Conservation (phyloP, 2,888 invertebrate species). For the Ectemnius lituratus region DNA sequence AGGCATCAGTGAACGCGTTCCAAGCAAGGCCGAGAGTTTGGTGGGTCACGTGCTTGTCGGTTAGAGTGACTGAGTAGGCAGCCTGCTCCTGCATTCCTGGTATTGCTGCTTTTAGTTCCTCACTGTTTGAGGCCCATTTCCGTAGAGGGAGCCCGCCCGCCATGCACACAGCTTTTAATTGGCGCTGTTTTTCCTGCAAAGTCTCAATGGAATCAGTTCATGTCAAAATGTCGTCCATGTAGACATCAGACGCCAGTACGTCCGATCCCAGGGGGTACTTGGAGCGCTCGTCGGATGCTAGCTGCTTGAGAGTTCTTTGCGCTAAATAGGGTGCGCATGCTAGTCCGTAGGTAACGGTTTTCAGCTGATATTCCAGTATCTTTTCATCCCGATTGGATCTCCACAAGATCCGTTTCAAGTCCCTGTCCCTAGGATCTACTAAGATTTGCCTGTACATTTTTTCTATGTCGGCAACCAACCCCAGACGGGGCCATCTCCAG, state of each 20-base stretch:
- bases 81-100: no score
- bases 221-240: slow-evolving; percentile 26
- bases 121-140: no score
- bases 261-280: neutral
- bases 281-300: slow-evolving; percentile 26
- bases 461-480: neutral
- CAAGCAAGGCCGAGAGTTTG: slow-evolving; percentile 16
- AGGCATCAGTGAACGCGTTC: neutral
- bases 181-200: no score
- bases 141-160: no score
- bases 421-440: neutral
- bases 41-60: no score
- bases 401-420: neutral
- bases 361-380: slow-evolving; percentile 18
- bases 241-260: slow-evolving; percentile 22
- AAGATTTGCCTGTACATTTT: neutral
- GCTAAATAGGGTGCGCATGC: slow-evolving; percentile 36
- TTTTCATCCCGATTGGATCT: no score
- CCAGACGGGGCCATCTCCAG: no score
- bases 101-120: no score
- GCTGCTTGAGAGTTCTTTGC: slow-evolving; percentile 22
- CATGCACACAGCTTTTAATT: no score
- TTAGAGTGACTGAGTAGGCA: no score
- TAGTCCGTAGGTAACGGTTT: slow-evolving; percentile 29
- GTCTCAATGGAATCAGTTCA: no score